A percentile compares a stretch with the other conserved stretches of the same genome.
phyloP scores from a whole-genome alignment of 1,140 invertebrate genomes.

The Cyclina sinensis region DNA sequence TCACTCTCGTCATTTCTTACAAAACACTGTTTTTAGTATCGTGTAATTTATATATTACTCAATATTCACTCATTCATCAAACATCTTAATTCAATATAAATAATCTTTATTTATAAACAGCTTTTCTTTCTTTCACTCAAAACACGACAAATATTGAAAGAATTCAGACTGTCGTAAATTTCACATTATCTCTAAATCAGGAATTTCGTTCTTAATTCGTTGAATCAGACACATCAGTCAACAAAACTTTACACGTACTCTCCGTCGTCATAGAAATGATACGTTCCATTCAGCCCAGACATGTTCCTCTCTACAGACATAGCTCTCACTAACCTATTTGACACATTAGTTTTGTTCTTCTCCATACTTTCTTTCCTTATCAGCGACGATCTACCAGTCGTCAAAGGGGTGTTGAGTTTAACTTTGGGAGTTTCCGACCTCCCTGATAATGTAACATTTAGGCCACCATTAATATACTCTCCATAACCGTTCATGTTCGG shows the following conservation, averaged over 20 bases:
- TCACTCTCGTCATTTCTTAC: no score
- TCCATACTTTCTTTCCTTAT: constrained; percentile 68
- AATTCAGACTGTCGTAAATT: no score
- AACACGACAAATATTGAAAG: no score
- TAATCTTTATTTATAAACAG: no score
- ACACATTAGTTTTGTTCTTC: constrained; percentile 34
- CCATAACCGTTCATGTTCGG: constrained; percentile 67
- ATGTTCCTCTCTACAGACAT: constrained; percentile 46
- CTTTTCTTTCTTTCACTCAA: no score
- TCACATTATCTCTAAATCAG: no score
- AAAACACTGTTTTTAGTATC: no score
- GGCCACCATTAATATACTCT: constrained; percentile 53
- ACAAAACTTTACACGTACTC: constrained; percentile 58
- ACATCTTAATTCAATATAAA: no score
- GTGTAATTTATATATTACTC: no score
- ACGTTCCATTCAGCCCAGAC: background rate
- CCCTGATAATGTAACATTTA: constrained; percentile 64
- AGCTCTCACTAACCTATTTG: constrained; percentile 51
- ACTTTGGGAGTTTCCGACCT: constrained; percentile 77
- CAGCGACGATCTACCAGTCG: constrained; percentile 79
- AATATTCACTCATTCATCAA: no score
- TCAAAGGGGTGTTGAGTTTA: constrained; percentile 79
- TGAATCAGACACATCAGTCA: no score
- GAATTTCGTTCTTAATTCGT: no score
- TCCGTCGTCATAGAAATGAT: constrained; percentile 54